These are phyloP conservation scores for Pteropus rufus DNA, from an alignment of 2,797 vertebrate genomes.

Conservation along the genomic window DNA sequence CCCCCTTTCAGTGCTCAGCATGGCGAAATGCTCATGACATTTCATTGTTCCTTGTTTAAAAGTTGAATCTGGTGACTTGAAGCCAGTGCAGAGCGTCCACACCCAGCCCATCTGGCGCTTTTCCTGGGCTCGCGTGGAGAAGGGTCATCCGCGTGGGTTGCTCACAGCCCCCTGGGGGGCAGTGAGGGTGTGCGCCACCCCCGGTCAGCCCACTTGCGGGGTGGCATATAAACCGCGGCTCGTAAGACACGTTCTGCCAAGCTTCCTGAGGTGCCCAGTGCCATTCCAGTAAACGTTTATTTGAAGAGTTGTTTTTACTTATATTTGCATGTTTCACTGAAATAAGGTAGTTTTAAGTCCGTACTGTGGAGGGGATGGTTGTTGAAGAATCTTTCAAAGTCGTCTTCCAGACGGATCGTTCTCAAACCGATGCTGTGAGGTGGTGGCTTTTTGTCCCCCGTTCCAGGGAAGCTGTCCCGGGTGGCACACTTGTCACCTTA, in stretches of 20 bases:
- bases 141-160: not conserved
- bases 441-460: fast-evolving
- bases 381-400: not conserved
- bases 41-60: too few species aligned
- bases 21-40: not conserved
- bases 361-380: fast-evolving
- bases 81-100: not conserved
- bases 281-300: not conserved
- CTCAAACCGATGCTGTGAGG: not conserved
- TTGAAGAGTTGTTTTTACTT: not conserved
- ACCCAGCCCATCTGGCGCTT: fast-evolving
- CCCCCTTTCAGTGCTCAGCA: not conserved
- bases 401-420: fast-evolving
- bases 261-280: not conserved
- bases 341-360: not conserved
- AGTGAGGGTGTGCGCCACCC: not conserved
- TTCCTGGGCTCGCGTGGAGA: not conserved
- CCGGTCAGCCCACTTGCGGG: fast-evolving
- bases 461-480: not conserved
- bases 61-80: not conserved
- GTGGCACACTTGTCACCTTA: not conserved
- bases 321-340: not conserved
- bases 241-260: not conserved
- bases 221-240: fast-evolving
- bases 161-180: not conserved